phyloP scores from a whole-genome alignment of 2,113 vertebrate genomes.

The Aythya baeri region DNA sequence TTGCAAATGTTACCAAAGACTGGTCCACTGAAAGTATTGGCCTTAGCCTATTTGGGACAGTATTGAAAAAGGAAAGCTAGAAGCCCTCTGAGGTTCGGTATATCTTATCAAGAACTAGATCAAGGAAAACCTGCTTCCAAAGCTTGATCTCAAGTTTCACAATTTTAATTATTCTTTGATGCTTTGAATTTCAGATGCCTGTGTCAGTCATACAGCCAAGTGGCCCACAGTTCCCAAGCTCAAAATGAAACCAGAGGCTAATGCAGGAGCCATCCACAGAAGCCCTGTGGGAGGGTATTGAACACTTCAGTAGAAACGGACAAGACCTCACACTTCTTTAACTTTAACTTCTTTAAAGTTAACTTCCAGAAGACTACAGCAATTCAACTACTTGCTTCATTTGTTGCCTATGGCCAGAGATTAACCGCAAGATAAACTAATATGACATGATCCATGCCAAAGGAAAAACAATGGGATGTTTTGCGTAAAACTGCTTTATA shows the following conservation, averaged over 20 bases:
- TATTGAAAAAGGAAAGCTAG: background rate
- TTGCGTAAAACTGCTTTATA: background rate
- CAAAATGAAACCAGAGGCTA: background rate
- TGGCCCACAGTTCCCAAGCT: background rate
- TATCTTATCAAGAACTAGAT: fast-evolving
- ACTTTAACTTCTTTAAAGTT: too few relatives aligned
- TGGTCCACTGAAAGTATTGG: background rate
- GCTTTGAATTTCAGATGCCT: background rate
- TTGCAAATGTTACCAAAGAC: background rate
- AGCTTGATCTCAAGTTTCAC: background rate
- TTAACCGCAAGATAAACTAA: background rate
- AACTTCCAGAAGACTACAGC: background rate
- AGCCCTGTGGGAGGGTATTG: background rate
- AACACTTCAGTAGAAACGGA: background rate
- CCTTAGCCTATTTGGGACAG: background rate
- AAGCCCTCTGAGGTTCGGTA: background rate
- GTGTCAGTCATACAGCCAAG: background rate
- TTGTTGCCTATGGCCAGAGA: background rate
- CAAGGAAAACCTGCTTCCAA: background rate
- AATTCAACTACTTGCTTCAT: background rate
- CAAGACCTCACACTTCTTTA: background rate
- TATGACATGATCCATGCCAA: background rate
- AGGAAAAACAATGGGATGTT: background rate
- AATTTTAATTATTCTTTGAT: background rate
- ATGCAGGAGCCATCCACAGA: fast-evolving